phyloP scores from a whole-genome alignment of 2,113 vertebrate species.

The Zosterops pallidus region DNA sequence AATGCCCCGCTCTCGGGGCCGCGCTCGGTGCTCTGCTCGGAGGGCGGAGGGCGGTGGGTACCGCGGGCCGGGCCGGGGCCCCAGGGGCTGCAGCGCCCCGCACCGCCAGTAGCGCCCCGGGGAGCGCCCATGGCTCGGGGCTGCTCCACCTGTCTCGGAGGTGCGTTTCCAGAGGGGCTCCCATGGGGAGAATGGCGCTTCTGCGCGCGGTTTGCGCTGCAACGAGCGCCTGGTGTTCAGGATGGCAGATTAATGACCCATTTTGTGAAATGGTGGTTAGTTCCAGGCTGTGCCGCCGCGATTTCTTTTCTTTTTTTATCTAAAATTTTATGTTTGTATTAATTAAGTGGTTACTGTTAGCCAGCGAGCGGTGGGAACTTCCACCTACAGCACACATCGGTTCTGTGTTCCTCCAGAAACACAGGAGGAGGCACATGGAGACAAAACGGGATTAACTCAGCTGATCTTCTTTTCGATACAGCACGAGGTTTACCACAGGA shows the following conservation, averaged over 20 bases:
- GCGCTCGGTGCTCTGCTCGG: background rate
- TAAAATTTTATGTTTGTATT: background rate
- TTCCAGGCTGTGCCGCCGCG: background rate
- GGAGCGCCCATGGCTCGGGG: accelerated
- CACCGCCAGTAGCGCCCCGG: background rate
- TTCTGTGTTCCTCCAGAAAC: background rate
- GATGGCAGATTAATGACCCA: background rate
- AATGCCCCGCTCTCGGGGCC: background rate
- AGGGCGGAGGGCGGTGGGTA: background rate
- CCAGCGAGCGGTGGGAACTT: background rate
- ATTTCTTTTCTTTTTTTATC: background rate
- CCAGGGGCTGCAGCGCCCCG: background rate
- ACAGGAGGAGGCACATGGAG: background rate
- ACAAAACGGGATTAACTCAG: background rate
- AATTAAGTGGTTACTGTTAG: slow-evolving; percentile 23
- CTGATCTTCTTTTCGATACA: background rate
- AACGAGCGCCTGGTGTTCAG: background rate
- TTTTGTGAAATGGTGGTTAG: background rate
- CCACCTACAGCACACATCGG: background rate
- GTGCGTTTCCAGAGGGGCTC: background rate
- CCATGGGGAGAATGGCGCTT: background rate
- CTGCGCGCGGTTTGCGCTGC: accelerated
- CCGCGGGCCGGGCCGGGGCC: background rate
- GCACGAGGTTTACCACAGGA: background rate
- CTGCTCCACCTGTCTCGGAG: background rate